Base-by-base conservation (phyloP, 2,888 invertebrate genomes). In the Troilus luridus region DNA sequence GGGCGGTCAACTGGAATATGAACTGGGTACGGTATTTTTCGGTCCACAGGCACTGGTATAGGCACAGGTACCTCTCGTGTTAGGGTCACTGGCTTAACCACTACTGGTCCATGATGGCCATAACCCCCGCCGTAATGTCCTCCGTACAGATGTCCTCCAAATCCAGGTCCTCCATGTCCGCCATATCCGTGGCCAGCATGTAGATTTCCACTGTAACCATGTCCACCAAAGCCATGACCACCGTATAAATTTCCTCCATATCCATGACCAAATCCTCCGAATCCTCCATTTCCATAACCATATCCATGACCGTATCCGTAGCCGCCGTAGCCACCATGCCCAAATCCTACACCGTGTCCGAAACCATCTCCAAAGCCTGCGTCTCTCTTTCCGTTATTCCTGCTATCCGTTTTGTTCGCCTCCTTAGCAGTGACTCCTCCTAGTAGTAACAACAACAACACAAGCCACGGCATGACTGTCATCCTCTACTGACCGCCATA, bases 41-140 rank as follows among this genome's bases (percentile, higher is more conserved):
- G 92, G 91, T 93, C 93, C 3, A 93, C 93, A 64, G 92, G 92
- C 17, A 93, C 93, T 17, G 93, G 93, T 59, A 93, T 92, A 19
- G 93, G 93, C 58, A 92, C 92, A 54, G 93, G 93, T 14, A 93
- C 92, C 60, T 92, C 92, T 92, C 92, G 77, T 91, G 93, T 60
- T 90, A 91, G 60, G 91, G 92, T 91, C 81, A 88, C 27, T 56
- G 58, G 77, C 81, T n/a, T 88, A 56, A 89, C 67, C 41, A 60
- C 89, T 14, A 27, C 62, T n/a, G 41, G 88, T 21, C 88, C 90
- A 67, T 91, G 91, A 21, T 88, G 72, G 58, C 58, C n/a, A n/a
- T 60, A 21, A 17, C 58, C 81, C 19, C 62, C 62, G 5, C 64
- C 88, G 19, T 56, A 88, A 24, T 89, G 81, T 21, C 67, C 64